Percentiles rank a stretch among this genome's conserved stretches.
Evolutionary conservation across 2,888 invertebrate genomes (phyloP).

Genomic region (Aphidoletes aphidimyza): DNA sequence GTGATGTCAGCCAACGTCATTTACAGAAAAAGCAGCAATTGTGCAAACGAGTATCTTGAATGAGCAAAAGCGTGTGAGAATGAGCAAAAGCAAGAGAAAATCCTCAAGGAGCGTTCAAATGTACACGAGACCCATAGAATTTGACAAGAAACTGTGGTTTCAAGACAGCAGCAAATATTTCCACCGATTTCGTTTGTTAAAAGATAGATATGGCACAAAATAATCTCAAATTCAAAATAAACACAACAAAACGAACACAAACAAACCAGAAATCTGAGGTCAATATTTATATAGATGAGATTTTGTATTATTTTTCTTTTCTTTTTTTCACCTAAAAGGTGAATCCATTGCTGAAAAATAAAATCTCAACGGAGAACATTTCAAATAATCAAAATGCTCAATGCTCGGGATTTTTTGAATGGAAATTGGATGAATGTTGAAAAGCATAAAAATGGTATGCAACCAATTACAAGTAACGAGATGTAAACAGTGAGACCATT

Average conservation of each 20-base stretch:
- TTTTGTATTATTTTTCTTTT: background rate
- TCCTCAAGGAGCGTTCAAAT: too few relatives aligned
- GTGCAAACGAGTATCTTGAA: too few relatives aligned
- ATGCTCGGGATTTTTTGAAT: background rate
- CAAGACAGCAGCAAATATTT: background rate
- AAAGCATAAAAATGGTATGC: too few relatives aligned
- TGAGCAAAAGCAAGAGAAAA: too few relatives aligned
- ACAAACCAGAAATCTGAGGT: background rate
- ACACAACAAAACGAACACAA: background rate
- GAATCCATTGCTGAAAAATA: background rate
- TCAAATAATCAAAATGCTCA: background rate
- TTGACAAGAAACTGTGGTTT: too few relatives aligned
- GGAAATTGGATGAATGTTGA: too few relatives aligned
- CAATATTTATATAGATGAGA: constrained; percentile 27
- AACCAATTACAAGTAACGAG: constrained; percentile 19
- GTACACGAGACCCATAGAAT: too few relatives aligned
- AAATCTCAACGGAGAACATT: background rate
- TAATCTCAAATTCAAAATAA: background rate
- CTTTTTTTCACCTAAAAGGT: background rate
- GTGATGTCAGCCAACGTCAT: too few relatives aligned
- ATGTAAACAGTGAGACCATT: background rate
- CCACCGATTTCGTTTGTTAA: background rate
- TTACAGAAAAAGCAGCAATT: too few relatives aligned
- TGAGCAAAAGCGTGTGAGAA: too few relatives aligned
- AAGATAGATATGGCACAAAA: background rate